Evolutionary conservation across 2,797 vertebrate species (phyloP).

Genomic region (Xenopus petersii): DNA sequence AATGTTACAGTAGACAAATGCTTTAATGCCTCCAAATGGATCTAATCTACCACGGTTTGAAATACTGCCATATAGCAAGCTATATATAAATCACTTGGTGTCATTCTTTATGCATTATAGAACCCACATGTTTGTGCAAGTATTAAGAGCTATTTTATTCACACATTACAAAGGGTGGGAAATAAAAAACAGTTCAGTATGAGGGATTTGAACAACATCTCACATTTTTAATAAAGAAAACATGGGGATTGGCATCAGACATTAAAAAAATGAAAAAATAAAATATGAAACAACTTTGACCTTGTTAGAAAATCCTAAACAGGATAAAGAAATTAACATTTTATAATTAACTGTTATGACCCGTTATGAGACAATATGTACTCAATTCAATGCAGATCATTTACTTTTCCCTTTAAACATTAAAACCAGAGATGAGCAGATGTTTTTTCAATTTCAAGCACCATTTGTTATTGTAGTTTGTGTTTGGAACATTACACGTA

Average conservation of each 20-base stretch:
- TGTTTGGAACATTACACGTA: too few relatives aligned
- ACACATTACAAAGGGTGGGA: constrained; percentile 36
- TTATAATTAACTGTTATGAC: too few relatives aligned
- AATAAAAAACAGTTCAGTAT: constrained; percentile 15
- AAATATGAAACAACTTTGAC: neutral
- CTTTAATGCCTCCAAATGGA: constrained; percentile 36
- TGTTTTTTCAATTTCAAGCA: too few relatives aligned
- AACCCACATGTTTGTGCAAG: constrained; percentile 40
- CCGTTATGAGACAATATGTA: too few relatives aligned
- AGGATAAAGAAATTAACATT: too few relatives aligned
- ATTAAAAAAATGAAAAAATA: neutral
- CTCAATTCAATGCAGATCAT: too few relatives aligned
- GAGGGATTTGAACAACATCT: constrained; percentile 29
- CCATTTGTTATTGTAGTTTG: too few relatives aligned
- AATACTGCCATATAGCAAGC: constrained; percentile 31
- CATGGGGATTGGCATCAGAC: neutral
- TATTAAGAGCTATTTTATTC: constrained; percentile 41
- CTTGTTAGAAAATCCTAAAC: too few relatives aligned
- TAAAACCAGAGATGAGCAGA: too few relatives aligned
- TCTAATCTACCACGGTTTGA: constrained; percentile 40
- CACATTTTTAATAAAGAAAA: constrained; percentile 33
- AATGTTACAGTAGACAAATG: constrained; percentile 9
- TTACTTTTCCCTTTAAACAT: too few relatives aligned
- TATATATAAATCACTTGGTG: constrained; percentile 33
- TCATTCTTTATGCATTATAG: constrained; percentile 22